These are phyloP conservation scores for Adelphocoris suturalis DNA, from an alignment of 2,888 invertebrate species.

Conservation along the genomic window DNA sequence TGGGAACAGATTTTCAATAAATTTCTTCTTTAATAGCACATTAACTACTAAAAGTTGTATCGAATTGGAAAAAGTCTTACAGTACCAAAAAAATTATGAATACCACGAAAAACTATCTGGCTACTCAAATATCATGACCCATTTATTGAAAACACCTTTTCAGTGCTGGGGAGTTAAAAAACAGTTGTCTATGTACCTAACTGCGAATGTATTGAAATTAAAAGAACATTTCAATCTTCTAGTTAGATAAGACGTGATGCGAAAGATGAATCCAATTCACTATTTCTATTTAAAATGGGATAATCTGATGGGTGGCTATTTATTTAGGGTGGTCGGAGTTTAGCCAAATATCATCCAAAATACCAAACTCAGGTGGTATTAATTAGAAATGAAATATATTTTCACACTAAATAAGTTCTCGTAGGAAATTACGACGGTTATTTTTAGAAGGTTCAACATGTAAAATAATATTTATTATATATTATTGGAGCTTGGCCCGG, in stretches of 20 bases:
- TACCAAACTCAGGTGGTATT: no score
- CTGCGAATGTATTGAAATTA: not conserved
- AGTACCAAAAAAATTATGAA: constrained; percentile 36
- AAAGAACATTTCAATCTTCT: constrained; percentile 7
- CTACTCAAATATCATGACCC: constrained; percentile 35
- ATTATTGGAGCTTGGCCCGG: no score
- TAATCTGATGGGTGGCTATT: no score
- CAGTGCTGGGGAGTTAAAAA: constrained; percentile 4
- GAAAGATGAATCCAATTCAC: not conserved
- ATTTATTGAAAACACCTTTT: constrained; percentile 1
- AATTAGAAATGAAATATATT: no score
- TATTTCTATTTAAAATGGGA: no score
- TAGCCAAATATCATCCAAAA: no score
- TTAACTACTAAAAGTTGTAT: constrained; percentile 12
- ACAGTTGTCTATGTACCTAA: not conserved
- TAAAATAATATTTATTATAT: no score
- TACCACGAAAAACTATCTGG: constrained; percentile 39
- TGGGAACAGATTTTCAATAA: not conserved
- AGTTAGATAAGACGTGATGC: not conserved
- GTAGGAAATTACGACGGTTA: no score
- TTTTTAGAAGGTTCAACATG: no score
- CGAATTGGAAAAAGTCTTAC: constrained; percentile 39
- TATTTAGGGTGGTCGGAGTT: no score
- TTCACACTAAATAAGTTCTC: no score
- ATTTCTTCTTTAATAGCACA: not conserved